Conservation (phyloP, 2,113 vertebrate genomes). For the Alces alces region DNA sequence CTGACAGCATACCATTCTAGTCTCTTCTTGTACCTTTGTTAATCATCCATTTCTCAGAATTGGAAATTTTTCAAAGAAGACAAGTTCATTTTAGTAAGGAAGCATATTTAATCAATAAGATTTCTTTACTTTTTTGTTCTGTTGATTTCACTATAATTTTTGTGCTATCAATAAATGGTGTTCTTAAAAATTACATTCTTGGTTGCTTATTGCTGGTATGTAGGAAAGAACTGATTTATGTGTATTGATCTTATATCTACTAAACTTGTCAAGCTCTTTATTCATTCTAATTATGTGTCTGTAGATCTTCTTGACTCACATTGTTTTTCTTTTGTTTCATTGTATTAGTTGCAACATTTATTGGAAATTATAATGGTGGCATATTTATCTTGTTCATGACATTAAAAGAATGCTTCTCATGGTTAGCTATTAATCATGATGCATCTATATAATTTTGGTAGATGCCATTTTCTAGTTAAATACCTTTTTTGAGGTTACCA, state of each 20-base stretch:
- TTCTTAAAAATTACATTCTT: neutral
- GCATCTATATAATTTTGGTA: neutral
- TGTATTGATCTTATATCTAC: neutral
- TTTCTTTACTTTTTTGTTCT: neutral
- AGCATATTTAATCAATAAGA: neutral
- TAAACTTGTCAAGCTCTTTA: neutral
- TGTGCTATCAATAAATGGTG: neutral
- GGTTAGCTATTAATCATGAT: neutral
- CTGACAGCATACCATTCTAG: neutral
- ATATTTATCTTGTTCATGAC: neutral
- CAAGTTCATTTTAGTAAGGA: neutral
- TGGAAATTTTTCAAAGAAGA: neutral
- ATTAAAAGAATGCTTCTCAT: neutral
- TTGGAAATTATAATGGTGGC: neutral
- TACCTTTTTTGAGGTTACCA: neutral
- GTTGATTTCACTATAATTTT: neutral
- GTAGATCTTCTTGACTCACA: neutral
- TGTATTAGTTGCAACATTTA: neutral
- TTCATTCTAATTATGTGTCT: neutral
- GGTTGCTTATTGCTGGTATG: neutral
- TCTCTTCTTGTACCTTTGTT: neutral
- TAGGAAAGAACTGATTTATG: neutral
- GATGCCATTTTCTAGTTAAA: neutral
- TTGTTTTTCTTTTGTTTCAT: neutral
- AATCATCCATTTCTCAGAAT: neutral